These are phyloP conservation scores for Neomicropteryx cornuta DNA, from an alignment of 1,140 invertebrate species.

Conservation along the genomic window DNA sequence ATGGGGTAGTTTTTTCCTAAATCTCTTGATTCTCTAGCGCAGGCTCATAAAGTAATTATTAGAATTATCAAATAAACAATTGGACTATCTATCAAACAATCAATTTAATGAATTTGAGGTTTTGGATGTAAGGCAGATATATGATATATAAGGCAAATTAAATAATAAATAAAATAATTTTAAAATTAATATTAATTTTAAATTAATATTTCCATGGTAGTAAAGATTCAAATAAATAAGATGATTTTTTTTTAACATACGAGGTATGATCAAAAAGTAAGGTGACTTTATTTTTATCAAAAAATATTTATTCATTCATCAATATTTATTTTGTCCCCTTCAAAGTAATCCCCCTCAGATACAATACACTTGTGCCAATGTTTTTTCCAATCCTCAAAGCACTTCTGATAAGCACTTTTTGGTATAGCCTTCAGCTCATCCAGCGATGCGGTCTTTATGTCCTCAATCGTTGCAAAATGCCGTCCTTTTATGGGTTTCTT, in stretches of 20 bases:
- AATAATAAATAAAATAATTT: constrained; percentile 1
- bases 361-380: too few species aligned
- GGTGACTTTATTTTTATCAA: background rate
- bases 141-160: too few species aligned
- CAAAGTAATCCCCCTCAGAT: too few species aligned
- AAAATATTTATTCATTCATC: too few species aligned
- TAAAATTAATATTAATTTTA: background rate
- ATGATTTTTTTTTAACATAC: background rate
- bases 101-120: background rate
- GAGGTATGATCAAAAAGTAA: background rate
- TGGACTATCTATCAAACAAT: background rate
- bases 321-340: too few species aligned
- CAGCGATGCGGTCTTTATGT: too few species aligned
- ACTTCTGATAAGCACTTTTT: background rate
- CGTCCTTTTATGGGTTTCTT: too few species aligned
- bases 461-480: too few species aligned
- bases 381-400: background rate
- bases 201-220: background rate
- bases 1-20: background rate
- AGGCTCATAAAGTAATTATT: too few species aligned
- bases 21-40: background rate
- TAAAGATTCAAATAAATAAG: background rate
- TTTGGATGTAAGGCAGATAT: too few species aligned
- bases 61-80: too few species aligned
- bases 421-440: too few species aligned